Evolutionary conservation across 2,797 vertebrate genomes (phyloP), one percentile per base, ranked within the genome.

Genomic region (Rhadinocentrus ornatus): DNA sequence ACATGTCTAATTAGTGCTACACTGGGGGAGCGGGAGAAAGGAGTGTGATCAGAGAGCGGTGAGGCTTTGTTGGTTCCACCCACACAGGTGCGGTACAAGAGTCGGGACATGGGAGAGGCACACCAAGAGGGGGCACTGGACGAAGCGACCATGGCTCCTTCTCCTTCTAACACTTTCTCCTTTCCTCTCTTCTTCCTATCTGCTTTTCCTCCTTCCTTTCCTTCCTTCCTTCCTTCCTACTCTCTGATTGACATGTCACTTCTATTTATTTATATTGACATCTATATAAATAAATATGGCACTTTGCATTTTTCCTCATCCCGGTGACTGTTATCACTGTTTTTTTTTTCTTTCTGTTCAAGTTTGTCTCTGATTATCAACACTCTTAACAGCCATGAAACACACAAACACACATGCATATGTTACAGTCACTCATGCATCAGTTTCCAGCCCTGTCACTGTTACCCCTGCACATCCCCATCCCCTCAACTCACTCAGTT

Each of bases 91-190:
- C 87, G 62, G 77, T 63, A 69, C 73, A 32, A 89, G 91, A 93
- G 92, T 92, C 92, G 90, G 92, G 88, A 88, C 89, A 81, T 1
- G 91, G 91, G 90, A 91, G 89, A 90, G 90, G 89, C 89, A 92
- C 92, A 88, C 70, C 82, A 6, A 66, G 85, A 87, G 78, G 86
- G 89, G 89, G 83, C 89, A 86, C 84, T 80, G 90, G 90, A 91
- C 66, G 88, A 89, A 90, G 90, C 91, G 76, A 71, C 83, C 65
- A 81, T 85, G 90, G 80, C 86, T 82, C 83, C 81, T 89, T 88
- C 84, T 86, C 77, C 77, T 83, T 90, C 87, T 80, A 71, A 82
- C 67, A 82, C 80, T 88, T 79, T 78, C 75, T 86, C 78, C 81
- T 85, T 86, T 84, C 86, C 81, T 85, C 87, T 84, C 86, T 75